phyloP scores from a whole-genome alignment of 2,888 invertebrate genomes.

The Apamea monoglypha region DNA sequence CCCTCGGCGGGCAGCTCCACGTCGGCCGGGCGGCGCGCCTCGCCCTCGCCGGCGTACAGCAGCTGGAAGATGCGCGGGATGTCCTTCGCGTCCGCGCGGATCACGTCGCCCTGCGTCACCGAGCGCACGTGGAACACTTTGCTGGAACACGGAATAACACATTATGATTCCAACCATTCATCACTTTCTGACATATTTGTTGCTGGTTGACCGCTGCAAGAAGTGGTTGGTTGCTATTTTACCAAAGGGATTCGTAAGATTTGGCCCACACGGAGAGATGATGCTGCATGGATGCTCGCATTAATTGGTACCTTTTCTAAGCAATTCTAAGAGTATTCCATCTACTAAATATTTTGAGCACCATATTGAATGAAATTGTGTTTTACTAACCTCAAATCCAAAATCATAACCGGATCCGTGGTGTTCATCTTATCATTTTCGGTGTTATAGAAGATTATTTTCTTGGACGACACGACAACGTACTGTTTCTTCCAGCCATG shows the following conservation, averaged over 20 bases:
- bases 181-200: too few relatives aligned
- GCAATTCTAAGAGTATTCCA: too few relatives aligned
- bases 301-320: too few relatives aligned
- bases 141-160: slow-evolving; percentile 87
- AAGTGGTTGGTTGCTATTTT: too few relatives aligned
- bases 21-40: slow-evolving; percentile 95
- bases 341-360: background rate
- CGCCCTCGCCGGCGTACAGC: slow-evolving; percentile 99
- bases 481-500: slow-evolving; percentile 99
- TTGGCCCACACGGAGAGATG: too few relatives aligned
- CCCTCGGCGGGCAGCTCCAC: slow-evolving; percentile 85
- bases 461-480: slow-evolving; percentile 98
- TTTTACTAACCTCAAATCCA: slow-evolving; percentile 96
- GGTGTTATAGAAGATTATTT: slow-evolving; percentile 99
- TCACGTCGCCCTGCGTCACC: slow-evolving; percentile 99
- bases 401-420: slow-evolving; percentile 97
- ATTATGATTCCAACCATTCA: background rate
- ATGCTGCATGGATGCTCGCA: too few relatives aligned
- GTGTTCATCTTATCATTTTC: slow-evolving; percentile 98
- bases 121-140: slow-evolving; percentile 99
- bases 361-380: background rate
- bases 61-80: slow-evolving; percentile 99
- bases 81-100: slow-evolving; percentile 99
- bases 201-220: too few relatives aligned
- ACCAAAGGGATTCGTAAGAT: too few relatives aligned